A percentile compares a stretch with the other conserved stretches of the same genome.
phyloP scores from a whole-genome alignment of 2,888 invertebrate species.

The Dyspetes luteomarginatus region DNA sequence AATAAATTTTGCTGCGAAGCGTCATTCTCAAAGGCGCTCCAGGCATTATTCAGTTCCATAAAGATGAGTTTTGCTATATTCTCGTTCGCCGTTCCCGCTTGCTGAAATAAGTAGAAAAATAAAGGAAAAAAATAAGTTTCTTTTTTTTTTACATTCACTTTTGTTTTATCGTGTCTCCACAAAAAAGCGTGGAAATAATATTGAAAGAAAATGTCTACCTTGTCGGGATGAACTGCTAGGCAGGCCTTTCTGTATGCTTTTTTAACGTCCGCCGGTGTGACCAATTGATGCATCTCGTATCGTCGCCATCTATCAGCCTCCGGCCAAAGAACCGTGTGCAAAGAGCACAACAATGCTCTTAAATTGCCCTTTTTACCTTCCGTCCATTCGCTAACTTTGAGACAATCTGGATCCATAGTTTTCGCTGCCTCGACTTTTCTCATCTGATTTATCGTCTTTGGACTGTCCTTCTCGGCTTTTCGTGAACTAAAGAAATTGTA shows the following conservation, averaged over 20 bases:
- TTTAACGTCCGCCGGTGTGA: slow-evolving; percentile 96
- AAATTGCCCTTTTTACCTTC: slow-evolving; percentile 99
- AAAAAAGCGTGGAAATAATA: not conserved
- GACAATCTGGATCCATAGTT: slow-evolving; percentile 96
- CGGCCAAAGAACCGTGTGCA: slow-evolving; percentile 96
- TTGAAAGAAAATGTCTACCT: slow-evolving; percentile 86
- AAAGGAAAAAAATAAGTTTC: too few relatives aligned
- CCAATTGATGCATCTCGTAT: slow-evolving; percentile 97
- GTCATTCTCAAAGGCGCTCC: slow-evolving; percentile 98
- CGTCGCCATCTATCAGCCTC: slow-evolving; percentile 96
- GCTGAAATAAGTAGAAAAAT: slow-evolving; percentile 87
- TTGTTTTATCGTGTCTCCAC: not conserved
- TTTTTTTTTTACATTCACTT: slow-evolving; percentile 19
- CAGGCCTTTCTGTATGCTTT: slow-evolving; percentile 98
- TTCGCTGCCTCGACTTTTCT: slow-evolving; percentile 93
- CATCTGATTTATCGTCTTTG: slow-evolving; percentile 96
- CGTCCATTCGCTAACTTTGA: slow-evolving; percentile 93
- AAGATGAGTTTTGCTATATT: slow-evolving; percentile 98
- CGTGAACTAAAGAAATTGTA: slow-evolving; percentile 88
- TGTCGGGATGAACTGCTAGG: slow-evolving; percentile 99
- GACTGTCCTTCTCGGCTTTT: slow-evolving; percentile 89
- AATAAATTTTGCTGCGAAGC: slow-evolving; percentile 91
- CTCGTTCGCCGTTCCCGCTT: slow-evolving; percentile 96
- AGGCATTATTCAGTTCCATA: slow-evolving; percentile 99
- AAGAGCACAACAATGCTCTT: slow-evolving; percentile 95